These are phyloP conservation scores for Sphaeridia pumilis DNA, from an alignment of 2,888 invertebrate species.

Conservation along the genomic window DNA sequence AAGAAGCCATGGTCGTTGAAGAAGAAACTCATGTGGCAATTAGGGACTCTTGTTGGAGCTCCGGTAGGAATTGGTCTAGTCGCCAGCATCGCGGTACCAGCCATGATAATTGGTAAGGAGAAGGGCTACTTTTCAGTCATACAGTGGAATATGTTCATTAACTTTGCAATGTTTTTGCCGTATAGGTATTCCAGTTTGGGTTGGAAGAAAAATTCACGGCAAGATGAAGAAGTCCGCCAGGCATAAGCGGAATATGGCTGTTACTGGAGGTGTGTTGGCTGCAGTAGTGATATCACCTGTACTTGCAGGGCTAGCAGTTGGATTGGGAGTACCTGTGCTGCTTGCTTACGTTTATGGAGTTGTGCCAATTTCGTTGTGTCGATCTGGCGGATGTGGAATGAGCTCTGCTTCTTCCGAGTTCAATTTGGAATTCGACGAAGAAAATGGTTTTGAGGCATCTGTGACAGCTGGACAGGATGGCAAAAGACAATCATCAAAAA, in stretches of 20 bases:
- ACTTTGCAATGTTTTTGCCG: background rate
- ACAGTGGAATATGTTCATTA: too few species aligned
- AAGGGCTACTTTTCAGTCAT: background rate
- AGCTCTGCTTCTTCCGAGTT: constrained; percentile 49
- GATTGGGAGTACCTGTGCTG: constrained; percentile 73
- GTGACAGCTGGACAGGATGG: constrained; percentile 32
- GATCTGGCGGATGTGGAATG: constrained; percentile 74
- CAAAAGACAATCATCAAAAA: constrained; percentile 31
- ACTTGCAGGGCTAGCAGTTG: constrained; percentile 50
- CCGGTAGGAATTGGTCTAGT: constrained; percentile 90
- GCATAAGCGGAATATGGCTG: constrained; percentile 64
- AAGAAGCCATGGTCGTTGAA: constrained; percentile 98
- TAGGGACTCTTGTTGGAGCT: constrained; percentile 88
- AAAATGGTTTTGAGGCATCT: constrained; percentile 30
- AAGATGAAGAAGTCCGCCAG: constrained; percentile 60
- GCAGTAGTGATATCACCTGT: constrained; percentile 54
- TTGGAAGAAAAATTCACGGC: constrained; percentile 74
- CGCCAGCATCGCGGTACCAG: constrained; percentile 91
- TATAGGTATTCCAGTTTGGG: constrained; percentile 84
- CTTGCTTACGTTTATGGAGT: constrained; percentile 85
- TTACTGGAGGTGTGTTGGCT: constrained; percentile 71
- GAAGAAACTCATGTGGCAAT: constrained; percentile 95
- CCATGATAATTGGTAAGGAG: constrained; percentile 70
- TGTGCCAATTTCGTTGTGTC: constrained; percentile 73
- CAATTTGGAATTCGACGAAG: constrained; percentile 49